phyloP scores from a whole-genome alignment of 2,797 vertebrate genomes.

The Streptopelia turtur region DNA sequence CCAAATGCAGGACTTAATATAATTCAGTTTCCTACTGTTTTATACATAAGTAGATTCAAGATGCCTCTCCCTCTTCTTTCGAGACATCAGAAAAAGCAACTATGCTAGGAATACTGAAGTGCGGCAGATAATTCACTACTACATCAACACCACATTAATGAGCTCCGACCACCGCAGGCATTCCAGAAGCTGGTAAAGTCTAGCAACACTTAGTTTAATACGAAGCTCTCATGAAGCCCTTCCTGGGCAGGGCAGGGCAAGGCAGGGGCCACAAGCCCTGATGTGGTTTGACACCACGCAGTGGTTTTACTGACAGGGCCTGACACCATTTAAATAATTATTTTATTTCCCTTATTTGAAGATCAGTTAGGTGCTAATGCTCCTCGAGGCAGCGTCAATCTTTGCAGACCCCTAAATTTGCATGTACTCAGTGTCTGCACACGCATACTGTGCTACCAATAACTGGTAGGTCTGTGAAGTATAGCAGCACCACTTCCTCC shows the following conservation, averaged over 20 bases:
- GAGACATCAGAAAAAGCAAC: not conserved
- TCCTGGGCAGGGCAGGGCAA: fast-evolving
- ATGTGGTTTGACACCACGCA: not conserved
- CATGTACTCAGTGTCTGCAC: not conserved
- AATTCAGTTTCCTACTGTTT: not conserved
- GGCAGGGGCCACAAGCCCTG: not conserved
- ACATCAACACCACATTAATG: not conserved
- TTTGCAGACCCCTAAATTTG: not conserved
- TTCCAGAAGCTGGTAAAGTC: not conserved
- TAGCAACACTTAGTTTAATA: not conserved
- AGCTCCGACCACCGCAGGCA: not conserved
- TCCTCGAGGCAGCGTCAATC: not conserved
- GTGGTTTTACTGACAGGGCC: no score
- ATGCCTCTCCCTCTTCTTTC: not conserved
- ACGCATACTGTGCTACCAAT: not conserved
- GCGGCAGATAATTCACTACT: not conserved
- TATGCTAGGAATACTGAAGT: not conserved
- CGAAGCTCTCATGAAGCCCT: not conserved
- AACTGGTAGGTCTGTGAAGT: not conserved
- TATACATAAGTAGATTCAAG: not conserved
- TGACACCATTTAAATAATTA: not conserved
- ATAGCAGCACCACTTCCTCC: not conserved
- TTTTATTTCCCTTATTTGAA: not conserved
- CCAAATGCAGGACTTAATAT: not conserved
- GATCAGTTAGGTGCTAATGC: not conserved